phyloP scores from a whole-genome alignment of 2,113 vertebrate species.

The Plectropomus leopardus region DNA sequence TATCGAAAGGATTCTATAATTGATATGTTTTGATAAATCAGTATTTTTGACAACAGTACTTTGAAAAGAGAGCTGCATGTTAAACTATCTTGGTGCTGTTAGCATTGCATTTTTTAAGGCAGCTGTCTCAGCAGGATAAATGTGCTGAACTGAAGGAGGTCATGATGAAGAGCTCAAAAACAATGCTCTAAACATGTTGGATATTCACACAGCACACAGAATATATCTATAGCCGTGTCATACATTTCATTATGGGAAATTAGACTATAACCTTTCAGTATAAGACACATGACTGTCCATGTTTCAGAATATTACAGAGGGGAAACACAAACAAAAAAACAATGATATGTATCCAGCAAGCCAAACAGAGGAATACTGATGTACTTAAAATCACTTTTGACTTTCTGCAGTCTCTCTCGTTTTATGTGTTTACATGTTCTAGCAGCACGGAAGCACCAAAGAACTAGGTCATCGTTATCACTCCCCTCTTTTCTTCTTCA shows the following conservation, averaged over 20 bases:
- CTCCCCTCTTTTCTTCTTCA: conserved; percentile 26
- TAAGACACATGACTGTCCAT: neutral
- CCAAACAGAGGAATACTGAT: neutral
- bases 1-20: too few species aligned
- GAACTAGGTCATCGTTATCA: conserved; percentile 62
- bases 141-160: conserved; percentile 6
- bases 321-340: neutral
- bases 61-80: neutral
- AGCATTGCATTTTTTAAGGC: neutral
- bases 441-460: conserved; percentile 20
- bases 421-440: conserved; percentile 13
- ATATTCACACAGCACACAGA: neutral
- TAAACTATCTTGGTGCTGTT: neutral
- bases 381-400: conserved; percentile 1
- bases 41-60: too few species aligned
- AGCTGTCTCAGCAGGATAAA: neutral
- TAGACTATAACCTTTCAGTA: neutral
- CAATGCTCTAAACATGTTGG: neutral
- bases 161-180: conserved; percentile 10
- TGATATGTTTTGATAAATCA: too few species aligned
- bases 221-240: neutral
- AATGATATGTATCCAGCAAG: too few species aligned
- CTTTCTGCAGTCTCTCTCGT: neutral
- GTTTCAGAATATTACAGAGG: neutral
- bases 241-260: neutral